phyloP scores from a whole-genome alignment of 2,888 invertebrate genomes.

The Carterocephalus palaemon region DNA sequence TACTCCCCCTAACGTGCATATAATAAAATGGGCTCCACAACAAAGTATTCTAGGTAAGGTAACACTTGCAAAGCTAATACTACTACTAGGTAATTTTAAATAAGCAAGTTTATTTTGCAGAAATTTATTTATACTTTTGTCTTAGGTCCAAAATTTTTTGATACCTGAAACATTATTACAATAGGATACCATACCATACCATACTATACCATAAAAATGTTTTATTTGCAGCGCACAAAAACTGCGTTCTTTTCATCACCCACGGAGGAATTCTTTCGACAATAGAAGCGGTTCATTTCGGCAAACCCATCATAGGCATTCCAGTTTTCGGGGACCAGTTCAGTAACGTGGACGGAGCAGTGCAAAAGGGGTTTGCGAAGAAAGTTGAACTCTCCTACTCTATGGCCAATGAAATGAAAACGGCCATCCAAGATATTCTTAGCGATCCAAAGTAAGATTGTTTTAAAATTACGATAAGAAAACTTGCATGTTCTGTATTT shows the following conservation, averaged over 20 bases:
- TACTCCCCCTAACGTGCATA: slow-evolving; percentile 60
- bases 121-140: not conserved
- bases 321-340: slow-evolving; percentile 60
- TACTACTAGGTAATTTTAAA: no score
- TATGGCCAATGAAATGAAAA: slow-evolving; percentile 38
- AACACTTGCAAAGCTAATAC: no score
- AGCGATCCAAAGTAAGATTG: slow-evolving; percentile 35
- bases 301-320: slow-evolving; percentile 48
- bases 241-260: slow-evolving; percentile 42
- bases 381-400: slow-evolving; percentile 39
- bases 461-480: no score
- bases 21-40: slow-evolving; percentile 66
- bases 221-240: slow-evolving; percentile 40
- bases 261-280: slow-evolving; percentile 47
- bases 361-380: slow-evolving; percentile 44
- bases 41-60: slow-evolving; percentile 49
- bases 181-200: not conserved
- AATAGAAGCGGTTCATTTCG: slow-evolving; percentile 43
- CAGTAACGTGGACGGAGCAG: slow-evolving; percentile 46
- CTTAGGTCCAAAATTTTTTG: not conserved
- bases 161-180: no score
- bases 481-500: no score
- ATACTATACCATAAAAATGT: not conserved
- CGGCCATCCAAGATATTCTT: slow-evolving; percentile 41
- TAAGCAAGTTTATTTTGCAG: slow-evolving; percentile 6